Base-by-base conservation (phyloP, 2,888 invertebrate genomes). In the Nycteola revayana region DNA sequence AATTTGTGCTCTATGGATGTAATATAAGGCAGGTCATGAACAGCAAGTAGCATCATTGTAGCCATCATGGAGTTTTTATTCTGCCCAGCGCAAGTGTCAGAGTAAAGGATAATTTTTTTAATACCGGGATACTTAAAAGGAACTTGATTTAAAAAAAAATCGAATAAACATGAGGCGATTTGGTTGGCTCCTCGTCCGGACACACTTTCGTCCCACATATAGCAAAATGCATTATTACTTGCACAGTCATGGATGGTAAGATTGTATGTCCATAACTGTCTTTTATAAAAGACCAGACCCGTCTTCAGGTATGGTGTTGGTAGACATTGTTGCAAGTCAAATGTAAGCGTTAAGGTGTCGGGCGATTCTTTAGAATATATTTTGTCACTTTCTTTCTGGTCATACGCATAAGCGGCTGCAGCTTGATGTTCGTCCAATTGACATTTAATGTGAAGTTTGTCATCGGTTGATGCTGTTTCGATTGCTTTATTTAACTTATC, bases 321-420 rank as follows among this genome's bases (percentile, higher is more conserved):
- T 25, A 53, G 30, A 28, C 53, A 53, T 42, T 56, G 45, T 29
- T 51, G 53, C 9, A 51, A 25, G 25, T 57, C 56, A 29, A 49
- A 56, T 25, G 39, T 33, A 32, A 32, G 36, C 21, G 32, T 20
- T 10, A 22, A 10, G 25, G 31, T n/a, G 35, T 36, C 40, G 9
- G 35, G 28, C 25, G 22, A 20, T 18, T 24, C 21, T 27, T 42
- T 32, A 33, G 36, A 30, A 11, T 33, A 28, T 7, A 42, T 25
- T 39, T 42, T 43, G 23, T 46, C 36, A 14, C 5, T 14, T 14
- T 14, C 14, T 14, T 14, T 14, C 14, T 3, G 14, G 14, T 14
- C 14, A 14, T 14, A 14, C 26, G 31, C 41, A 24, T 42, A 36
- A 36, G 40, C 35, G 28, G 35, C 35, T 17, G 31, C 37, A 8